Base-by-base conservation (phyloP, 1,140 invertebrate genomes). In the Sarcophaga bullata region DNA sequence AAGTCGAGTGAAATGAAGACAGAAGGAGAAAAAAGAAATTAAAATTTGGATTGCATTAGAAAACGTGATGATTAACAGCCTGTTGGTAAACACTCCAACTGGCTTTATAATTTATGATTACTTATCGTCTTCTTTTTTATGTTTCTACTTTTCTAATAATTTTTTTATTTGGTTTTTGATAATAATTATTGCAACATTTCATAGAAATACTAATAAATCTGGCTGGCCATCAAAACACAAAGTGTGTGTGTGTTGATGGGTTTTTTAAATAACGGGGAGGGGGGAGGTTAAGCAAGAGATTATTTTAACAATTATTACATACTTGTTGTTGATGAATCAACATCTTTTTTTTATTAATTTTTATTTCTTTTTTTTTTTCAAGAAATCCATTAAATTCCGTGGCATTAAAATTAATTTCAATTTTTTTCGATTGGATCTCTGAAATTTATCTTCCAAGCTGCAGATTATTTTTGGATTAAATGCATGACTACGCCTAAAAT, bases 101-200 rank as follows among this genome's bases (percentile, higher is more conserved):
- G n/a, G 15, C 13, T n/a, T 58, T 58, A 58, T n/a, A n/a, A 58
- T 58, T 58, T 58, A 58, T 58, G 54, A 58, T 58, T 58, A n/a
- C 54, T 58, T 58, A 58, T 52, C 8, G 6, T 52, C 1, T 8
- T 10, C 3, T 58, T 58, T 58, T 58, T 58, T 58, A 11, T 37
- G 25, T 37, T 37, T 37, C 25, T 4, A 37, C 25, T 37, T 37
- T 37, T 37, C 25, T 37, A 37, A 37, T 37, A 37, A 37, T 37
- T 37, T 37, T n/a, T 37, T 37, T 37, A 37, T 37, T 37, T 37
- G 1, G 25, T 37, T 37, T 37, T 37, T 58, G 13, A 1, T 58
- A 58, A 58, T n/a, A 58, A 58, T 58, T 15, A 58, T 58, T 58
- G 54, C 54, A 58, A 58, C 54, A 58, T 58, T 58, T 58, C 54